Evolutionary conservation across 2,797 vertebrate genomes (phyloP).

Genomic region (Sternotherus odoratus): DNA sequence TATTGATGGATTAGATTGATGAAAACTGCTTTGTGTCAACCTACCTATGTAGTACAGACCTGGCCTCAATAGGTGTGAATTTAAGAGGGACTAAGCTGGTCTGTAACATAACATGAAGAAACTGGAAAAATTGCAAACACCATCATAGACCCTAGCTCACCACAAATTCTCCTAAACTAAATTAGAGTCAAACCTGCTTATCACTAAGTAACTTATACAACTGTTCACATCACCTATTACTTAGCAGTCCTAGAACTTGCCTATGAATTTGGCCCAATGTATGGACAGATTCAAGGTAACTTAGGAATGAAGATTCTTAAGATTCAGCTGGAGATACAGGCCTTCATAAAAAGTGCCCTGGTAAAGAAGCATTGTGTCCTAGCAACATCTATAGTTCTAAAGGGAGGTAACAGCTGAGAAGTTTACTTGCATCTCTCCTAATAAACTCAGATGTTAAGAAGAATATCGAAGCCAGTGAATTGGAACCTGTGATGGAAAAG

Average conservation of each 20-base stretch:
- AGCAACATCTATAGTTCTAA: rapidly evolving
- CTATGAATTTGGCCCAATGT: background rate
- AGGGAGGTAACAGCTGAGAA: background rate
- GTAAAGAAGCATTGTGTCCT: background rate
- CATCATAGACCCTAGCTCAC: background rate
- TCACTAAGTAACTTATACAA: background rate
- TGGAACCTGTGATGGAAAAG: background rate
- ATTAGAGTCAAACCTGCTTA: background rate
- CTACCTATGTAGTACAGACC: background rate
- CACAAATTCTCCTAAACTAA: background rate
- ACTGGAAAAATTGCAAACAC: background rate
- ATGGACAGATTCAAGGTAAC: background rate
- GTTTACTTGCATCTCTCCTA: background rate
- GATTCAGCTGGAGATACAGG: background rate
- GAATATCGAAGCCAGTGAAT: background rate
- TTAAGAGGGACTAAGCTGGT: background rate
- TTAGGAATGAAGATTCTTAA: background rate
- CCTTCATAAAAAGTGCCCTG: background rate
- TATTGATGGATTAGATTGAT: background rate
- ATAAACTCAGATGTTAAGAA: background rate
- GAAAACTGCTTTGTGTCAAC: background rate
- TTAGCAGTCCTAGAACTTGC: background rate
- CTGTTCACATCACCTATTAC: background rate
- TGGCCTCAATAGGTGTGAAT: background rate
- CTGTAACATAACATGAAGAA: background rate